Percentiles rank a stretch among this genome's conserved stretches.
phyloP scores from a whole-genome alignment of 2,888 invertebrate species.

The Plutella xylostella region DNA sequence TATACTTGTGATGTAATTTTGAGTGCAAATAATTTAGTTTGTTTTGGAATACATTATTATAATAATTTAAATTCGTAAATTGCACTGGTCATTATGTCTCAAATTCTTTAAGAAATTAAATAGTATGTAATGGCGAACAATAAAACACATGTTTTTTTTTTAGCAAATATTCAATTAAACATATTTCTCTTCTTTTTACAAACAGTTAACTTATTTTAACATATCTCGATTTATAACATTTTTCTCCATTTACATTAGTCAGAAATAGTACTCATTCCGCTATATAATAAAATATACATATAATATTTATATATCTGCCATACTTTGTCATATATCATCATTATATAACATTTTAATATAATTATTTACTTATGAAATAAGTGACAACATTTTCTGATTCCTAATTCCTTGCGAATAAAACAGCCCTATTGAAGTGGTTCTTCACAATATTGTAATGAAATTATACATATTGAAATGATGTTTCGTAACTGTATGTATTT shows the following conservation, averaged over 20 bases:
- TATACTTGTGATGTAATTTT: too few species aligned
- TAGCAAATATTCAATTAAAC: constrained; percentile 69
- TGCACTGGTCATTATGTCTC: too few species aligned
- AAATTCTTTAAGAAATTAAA: not conserved
- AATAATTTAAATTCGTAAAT: too few species aligned
- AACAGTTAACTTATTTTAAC: constrained; percentile 68
- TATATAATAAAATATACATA: constrained; percentile 67
- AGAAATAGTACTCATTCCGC: constrained; percentile 63
- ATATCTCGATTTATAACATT: constrained; percentile 62
- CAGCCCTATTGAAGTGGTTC: not conserved
- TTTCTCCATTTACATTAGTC: constrained; percentile 60
- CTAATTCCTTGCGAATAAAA: constrained; percentile 35
- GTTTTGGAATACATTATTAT: too few species aligned
- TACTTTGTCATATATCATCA: constrained; percentile 61
- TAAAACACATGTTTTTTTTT: too few species aligned
- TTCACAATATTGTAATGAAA: not conserved
- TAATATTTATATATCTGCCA: constrained; percentile 51
- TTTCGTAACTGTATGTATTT: too few species aligned
- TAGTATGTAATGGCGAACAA: not conserved
- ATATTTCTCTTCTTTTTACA: constrained; percentile 68
- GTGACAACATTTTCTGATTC: constrained; percentile 59
- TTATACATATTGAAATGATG: not conserved
- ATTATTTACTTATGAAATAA: constrained; percentile 54
- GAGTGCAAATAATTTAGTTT: too few species aligned
- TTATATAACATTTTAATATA: constrained; percentile 49